A percentile compares a stretch with the other conserved stretches of the same genome.
Evolutionary conservation across 1,140 invertebrate genomes (phyloP).

Genomic region (Scylla paramamosain): DNA sequence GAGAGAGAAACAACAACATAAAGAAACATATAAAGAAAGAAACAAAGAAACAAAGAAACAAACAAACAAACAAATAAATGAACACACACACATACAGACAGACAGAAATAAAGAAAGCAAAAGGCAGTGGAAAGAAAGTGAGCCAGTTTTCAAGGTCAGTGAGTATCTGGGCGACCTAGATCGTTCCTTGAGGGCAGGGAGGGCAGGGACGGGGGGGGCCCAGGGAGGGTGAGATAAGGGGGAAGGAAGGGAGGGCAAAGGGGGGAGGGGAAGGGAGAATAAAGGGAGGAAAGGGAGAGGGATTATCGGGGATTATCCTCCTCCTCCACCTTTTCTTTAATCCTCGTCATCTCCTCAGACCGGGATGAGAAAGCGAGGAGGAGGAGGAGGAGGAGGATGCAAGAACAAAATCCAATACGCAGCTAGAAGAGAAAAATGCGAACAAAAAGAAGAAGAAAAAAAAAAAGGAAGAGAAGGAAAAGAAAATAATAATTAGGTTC

Average conservation of each 20-base stretch:
- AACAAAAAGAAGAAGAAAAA: not conserved
- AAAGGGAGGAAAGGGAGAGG: not conserved
- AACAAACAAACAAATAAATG: not conserved
- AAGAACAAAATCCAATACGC: not conserved
- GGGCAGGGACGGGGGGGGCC: not conserved
- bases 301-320: not conserved
- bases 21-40: not conserved
- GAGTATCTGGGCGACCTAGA: not conserved
- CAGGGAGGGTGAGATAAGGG: not conserved
- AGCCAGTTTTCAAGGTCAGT: not conserved
- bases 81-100: not conserved
- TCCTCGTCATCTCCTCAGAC: not conserved
- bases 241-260: not conserved
- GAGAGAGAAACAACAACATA: not conserved
- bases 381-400: not conserved
- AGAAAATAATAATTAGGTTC: not conserved
- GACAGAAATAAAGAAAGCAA: not conserved
- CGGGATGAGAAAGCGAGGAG: not conserved
- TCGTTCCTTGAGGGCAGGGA: not conserved
- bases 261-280: not conserved
- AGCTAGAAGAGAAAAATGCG: not conserved
- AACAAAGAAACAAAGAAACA: not conserved
- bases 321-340: not conserved
- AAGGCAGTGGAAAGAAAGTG: not conserved
- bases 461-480: not conserved